Evolutionary conservation across 2,797 vertebrate species (phyloP), one percentile per base, ranked within the genome.

Genomic region (Platyrinchus mystaceus): DNA sequence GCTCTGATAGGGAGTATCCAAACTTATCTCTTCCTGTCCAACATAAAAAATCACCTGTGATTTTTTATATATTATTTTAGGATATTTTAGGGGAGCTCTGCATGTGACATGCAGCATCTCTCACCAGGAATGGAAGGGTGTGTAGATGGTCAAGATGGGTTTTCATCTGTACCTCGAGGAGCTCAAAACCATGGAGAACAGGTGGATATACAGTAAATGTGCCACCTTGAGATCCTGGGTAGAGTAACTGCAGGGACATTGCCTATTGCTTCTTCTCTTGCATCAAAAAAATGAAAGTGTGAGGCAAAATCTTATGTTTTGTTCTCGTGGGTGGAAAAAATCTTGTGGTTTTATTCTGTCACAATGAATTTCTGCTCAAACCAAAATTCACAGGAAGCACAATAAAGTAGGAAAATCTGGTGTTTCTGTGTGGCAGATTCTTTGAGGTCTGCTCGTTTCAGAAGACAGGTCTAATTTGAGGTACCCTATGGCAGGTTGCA

Each of bases 181-280:
- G 9, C 4, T 59, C 67, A 78, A 73, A 86, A n/a, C 7, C 1
- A 0, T 22, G 30, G 26, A 77, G 30, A 62, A 56, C 18, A 23
- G 26, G n/a, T 64, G n/a, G 27, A 30, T 28, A 4, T 3, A 8
- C 2, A 69, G 5, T 20, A 37, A 77, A 46, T 0, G 0, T n/a
- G 19, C 21, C 34, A 17, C 9, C 20, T 17, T 44, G 26, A 50
- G 14, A 43, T 59, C 30, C 30, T 36, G 4, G 26, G 36, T 11
- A 26, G 30, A 37, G 14, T 44, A 24, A 14, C 34, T 30, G 2
- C 6, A 49, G 58, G n/a, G 18, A 17, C 10, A 3, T 34, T 70
- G 36, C 13, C 17, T 56, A 1, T 56, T 70, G 32, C n/a, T 80
- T 32, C 7, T 80, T 2, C 2, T 36, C 36, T 49, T 50, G 11